A percentile compares a stretch with the other conserved stretches of the same genome.
These are phyloP conservation scores for Alcis repandata DNA, from an alignment of 2,888 invertebrate species.

Conservation along the genomic window DNA sequence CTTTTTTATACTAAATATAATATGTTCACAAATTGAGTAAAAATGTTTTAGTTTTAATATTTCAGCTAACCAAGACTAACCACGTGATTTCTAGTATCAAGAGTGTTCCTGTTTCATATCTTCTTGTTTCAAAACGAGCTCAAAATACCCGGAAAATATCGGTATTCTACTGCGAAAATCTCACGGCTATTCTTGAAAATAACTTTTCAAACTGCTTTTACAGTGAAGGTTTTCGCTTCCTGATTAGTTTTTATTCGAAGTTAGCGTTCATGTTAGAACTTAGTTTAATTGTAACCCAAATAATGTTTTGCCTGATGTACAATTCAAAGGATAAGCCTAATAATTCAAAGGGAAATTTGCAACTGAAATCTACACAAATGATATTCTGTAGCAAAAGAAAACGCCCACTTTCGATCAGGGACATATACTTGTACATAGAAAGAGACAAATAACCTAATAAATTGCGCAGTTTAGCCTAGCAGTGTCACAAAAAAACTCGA, in stretches of 20 bases:
- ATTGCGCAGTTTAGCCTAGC: no score
- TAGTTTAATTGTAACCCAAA: constrained; percentile 9
- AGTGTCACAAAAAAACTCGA: no score
- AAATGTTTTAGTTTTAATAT: neutral
- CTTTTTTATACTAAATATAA: no score
- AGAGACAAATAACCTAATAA: no score
- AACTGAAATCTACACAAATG: neutral
- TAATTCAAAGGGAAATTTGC: neutral
- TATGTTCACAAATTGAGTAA: no score
- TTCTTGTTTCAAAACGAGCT: constrained; percentile 11
- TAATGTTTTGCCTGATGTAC: neutral
- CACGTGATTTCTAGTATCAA: neutral
- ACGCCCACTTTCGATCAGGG: no score
- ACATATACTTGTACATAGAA: no score
- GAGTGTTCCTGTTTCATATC: neutral
- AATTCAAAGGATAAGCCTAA: neutral
- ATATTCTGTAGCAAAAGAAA: no score
- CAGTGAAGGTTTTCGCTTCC: constrained; percentile 13
- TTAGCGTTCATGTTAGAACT: constrained; percentile 10
- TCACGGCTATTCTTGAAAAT: constrained; percentile 8
- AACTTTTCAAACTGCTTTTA: constrained; percentile 19
- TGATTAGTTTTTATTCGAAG: constrained; percentile 16
- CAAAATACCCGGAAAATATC: constrained; percentile 11
- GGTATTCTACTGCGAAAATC: constrained; percentile 15
- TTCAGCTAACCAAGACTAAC: neutral